Base-by-base conservation (phyloP, 2,113 vertebrate species). In the Epinephelus cyanopodus region DNA sequence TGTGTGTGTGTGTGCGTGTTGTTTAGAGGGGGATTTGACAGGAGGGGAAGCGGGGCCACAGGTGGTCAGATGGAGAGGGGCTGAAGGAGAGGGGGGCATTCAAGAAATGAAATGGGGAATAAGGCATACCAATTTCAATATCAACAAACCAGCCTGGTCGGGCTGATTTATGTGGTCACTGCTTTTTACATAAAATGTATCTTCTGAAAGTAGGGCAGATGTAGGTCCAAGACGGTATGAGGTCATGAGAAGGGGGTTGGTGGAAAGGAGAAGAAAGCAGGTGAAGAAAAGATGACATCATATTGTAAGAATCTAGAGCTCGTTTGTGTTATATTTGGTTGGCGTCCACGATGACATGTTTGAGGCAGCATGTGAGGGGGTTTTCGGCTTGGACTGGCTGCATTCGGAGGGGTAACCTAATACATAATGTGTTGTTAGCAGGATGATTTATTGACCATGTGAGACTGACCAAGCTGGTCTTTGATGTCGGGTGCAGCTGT, bases 391-490 rank as follows among this genome's bases (percentile, higher is more conserved):
- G 45, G 42, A 60, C 23, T 53, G 25, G 53, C 70, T 63, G 4
- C 70, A 48, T 75, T 72, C 58, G 42, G 75, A 53, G 27, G 29
- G 54, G 74, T 86, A 91, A 91, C 68, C 53, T 71, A 62, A 90
- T 47, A 85, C 82, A 68, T 52, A 48, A 45, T 89, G 86, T 81
- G 89, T 84, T 74, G 82, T 83, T 90, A 83, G 71, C 68, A 9
- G 66, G 42, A 27, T 85, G 89, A 93, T 91, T 93, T 92, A 89
- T 81, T 63, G 83, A 70, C 61, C n/a, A 47, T 48, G 70, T 13
- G 62, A 82, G 77, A 78, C 37, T 39, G 62, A 77, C 62, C 58
- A 25, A 50, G 69, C 62, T 45, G 57, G 6, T 37, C 81, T 86
- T 83, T 88, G 75, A 91, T 79, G 84, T 85, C 79, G 21, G 37